A percentile compares a stretch with the other conserved stretches of the same genome.
Conservation (phyloP, 2,113 vertebrate genomes). For the Syngnathus scovelli region DNA sequence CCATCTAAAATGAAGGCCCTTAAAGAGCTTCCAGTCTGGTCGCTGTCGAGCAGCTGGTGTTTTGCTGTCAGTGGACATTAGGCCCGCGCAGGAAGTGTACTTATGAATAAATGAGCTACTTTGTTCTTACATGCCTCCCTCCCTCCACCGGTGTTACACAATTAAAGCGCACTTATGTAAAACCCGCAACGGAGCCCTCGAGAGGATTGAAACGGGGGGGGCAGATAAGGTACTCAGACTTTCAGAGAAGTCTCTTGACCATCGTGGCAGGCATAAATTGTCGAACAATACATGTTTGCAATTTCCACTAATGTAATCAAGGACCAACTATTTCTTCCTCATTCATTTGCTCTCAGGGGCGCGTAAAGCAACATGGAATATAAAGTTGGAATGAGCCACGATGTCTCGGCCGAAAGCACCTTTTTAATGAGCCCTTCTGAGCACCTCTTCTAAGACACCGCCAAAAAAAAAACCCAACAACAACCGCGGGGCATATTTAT, state of each 20-base stretch:
- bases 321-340: not conserved
- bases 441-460: conserved; percentile 36
- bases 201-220: not conserved
- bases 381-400: conserved; percentile 16
- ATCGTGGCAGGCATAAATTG: not conserved
- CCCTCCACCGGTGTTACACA: not conserved
- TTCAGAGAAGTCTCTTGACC: not conserved
- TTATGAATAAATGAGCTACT: conserved; percentile 3
- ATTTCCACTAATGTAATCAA: too few relatives aligned
- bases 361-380: conserved; percentile 8
- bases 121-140: not conserved
- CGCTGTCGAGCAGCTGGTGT: conserved; percentile 2
- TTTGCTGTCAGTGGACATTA: conserved; percentile 14
- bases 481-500: conserved; percentile 21
- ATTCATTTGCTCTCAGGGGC: not conserved
- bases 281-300: too few relatives aligned
- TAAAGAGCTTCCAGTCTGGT: not conserved
- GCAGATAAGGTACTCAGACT: not conserved
- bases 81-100: not conserved
- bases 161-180: not conserved
- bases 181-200: not conserved
- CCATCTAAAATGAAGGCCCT: conserved; percentile 25
- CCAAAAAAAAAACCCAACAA: not conserved
- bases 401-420: conserved; percentile 17
- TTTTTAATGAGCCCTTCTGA: conserved; percentile 34